phyloP scores from a whole-genome alignment of 2,113 vertebrate species.

The Limanda limanda region DNA sequence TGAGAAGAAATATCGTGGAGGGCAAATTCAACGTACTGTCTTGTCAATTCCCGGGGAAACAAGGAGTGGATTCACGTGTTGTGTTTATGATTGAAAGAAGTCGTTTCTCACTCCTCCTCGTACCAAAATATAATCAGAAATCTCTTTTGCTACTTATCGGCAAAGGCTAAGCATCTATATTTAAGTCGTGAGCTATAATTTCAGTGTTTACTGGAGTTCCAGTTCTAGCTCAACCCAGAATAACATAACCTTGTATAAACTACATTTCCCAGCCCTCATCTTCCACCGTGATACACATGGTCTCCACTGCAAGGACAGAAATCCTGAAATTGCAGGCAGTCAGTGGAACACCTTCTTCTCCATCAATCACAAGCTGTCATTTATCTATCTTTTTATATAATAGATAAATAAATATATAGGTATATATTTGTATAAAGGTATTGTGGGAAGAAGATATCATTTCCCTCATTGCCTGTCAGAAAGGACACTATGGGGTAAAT shows the following conservation, averaged over 20 bases:
- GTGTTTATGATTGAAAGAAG: background rate
- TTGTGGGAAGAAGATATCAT: background rate
- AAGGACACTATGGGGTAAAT: conserved; percentile 21
- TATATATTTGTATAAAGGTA: background rate
- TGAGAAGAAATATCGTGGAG: conserved; percentile 2
- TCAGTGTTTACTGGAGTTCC: background rate
- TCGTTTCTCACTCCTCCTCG: background rate
- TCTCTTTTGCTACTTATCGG: background rate
- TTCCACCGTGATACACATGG: too few relatives aligned
- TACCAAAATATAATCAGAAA: conserved; percentile 1
- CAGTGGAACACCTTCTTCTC: background rate
- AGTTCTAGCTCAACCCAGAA: background rate
- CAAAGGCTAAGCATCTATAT: background rate
- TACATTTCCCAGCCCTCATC: too few relatives aligned
- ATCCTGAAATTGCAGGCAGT: background rate
- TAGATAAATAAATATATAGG: background rate
- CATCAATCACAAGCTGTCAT: background rate
- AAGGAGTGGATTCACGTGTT: background rate
- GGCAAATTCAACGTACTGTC: background rate
- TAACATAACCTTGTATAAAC: too few relatives aligned
- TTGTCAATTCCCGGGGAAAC: background rate
- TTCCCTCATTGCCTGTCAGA: background rate
- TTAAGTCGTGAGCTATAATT: background rate
- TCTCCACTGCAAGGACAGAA: too few relatives aligned
- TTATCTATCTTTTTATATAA: background rate